Conservation (phyloP, 2,113 vertebrate species). For the Canis aureus region DNA sequence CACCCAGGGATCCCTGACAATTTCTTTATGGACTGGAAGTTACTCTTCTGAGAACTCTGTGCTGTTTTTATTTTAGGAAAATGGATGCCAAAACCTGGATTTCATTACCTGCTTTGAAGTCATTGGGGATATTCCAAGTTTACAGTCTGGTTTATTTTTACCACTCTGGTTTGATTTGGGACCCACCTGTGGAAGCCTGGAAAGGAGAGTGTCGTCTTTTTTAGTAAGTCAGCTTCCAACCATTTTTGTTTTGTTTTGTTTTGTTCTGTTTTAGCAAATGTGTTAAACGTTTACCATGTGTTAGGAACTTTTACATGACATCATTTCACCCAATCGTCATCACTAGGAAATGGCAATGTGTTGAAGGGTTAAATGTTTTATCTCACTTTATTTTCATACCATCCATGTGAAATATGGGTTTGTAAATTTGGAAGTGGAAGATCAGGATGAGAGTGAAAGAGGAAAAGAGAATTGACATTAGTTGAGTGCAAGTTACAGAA, state of each 20-base stretch:
- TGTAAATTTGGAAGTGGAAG: not conserved
- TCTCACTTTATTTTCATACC: not conserved
- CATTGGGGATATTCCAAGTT: not conserved
- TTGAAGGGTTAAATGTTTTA: not conserved
- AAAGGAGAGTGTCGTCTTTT: not conserved
- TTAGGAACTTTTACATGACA: not conserved
- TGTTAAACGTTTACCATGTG: not conserved
- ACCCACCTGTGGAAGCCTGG: not conserved
- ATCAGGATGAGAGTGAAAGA: not conserved
- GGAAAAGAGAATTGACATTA: not conserved
- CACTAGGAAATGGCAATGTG: not conserved
- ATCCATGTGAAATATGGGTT: not conserved
- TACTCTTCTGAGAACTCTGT: not conserved
- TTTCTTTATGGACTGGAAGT: not conserved
- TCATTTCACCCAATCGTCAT: not conserved
- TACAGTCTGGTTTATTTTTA: slow-evolving; percentile 6
- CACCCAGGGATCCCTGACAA: not conserved
- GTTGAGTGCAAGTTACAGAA: not conserved
- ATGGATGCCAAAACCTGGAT: not conserved
- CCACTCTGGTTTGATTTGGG: not conserved
- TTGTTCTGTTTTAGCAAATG: slow-evolving; percentile 1
- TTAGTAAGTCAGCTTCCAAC: not conserved
- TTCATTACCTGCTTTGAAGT: slow-evolving; percentile 42
- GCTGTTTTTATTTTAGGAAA: not conserved
- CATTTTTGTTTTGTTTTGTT: slow-evolving; percentile 11